Evolutionary conservation across 2,113 vertebrate genomes (phyloP).

Genomic region (Phainopepla nitens): DNA sequence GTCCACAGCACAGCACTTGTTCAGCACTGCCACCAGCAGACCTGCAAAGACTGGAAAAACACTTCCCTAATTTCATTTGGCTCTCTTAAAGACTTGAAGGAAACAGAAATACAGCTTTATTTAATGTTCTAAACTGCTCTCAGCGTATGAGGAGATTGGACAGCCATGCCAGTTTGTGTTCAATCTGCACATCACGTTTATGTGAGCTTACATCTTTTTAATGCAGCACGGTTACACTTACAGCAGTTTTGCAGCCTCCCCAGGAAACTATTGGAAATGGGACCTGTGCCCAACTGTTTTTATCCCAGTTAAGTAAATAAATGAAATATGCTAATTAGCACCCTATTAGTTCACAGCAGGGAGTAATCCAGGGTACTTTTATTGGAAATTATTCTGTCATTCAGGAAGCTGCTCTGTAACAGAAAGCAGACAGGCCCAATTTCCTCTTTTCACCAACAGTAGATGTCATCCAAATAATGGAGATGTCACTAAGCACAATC

Average conservation of each 20-base stretch:
- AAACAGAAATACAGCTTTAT: slow-evolving; percentile 28
- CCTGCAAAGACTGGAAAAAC: not conserved
- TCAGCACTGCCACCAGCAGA: not conserved
- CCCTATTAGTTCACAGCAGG: slow-evolving; percentile 80
- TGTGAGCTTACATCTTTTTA: slow-evolving; percentile 52
- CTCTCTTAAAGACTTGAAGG: not conserved
- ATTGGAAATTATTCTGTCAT: slow-evolving; percentile 79
- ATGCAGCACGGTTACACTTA: slow-evolving; percentile 36
- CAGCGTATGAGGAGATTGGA: slow-evolving; percentile 4
- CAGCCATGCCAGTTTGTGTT: not conserved
- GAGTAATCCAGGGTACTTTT: slow-evolving; percentile 77
- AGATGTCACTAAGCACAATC: slow-evolving; percentile 13
- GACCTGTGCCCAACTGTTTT: slow-evolving; percentile 75
- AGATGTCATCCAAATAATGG: slow-evolving; percentile 59
- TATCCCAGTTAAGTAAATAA: slow-evolving; percentile 81
- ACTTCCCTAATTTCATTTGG: not conserved
- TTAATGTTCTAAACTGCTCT: slow-evolving; percentile 50
- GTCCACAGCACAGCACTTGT: not conserved
- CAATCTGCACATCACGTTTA: slow-evolving; percentile 1
- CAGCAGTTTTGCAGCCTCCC: slow-evolving; percentile 68
- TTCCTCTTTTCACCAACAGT: slow-evolving; percentile 51
- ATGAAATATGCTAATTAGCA: slow-evolving; percentile 84
- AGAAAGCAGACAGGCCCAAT: slow-evolving; percentile 69
- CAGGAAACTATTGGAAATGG: slow-evolving; percentile 74
- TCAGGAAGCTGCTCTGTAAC: slow-evolving; percentile 74